Base-by-base conservation (phyloP, 1,140 invertebrate genomes). In the Delia radicum region DNA sequence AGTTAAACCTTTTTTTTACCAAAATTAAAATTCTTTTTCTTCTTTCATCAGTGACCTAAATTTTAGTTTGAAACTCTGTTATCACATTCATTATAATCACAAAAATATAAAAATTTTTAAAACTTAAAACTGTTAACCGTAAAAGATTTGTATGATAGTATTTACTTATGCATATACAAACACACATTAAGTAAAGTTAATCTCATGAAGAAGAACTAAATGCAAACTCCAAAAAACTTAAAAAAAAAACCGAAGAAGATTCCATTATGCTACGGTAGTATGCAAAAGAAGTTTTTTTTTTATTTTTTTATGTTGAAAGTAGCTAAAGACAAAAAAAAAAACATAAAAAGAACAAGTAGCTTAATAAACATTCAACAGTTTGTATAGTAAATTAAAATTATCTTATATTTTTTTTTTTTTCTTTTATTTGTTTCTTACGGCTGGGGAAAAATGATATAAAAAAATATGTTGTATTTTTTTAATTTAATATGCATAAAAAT, bases 311-410 rank as follows among this genome's bases (percentile, higher is more conserved):
- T 55, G 46, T 55, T 18, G 24, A 55, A 55, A 21, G 48, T 55
- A 55, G 18, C 48, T 55, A 55, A 55, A 55, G 48, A 55, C n/a
- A 55, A 55, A 18, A 55, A 21, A 6, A 55, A 55, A 18, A 55
- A 55, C 48, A n/a, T 4, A 55, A 37, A 55, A 55, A 55, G 48
- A 55, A 55, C 48, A 55, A 55, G 48, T 55, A 55, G 48, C 48
- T 24, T 21, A 7, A 55, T 55, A 55, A 55, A 55, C 48, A 55
- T 55, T 55, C 48, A 55, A 55, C 48, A 55, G 48, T 55, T 55
- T 55, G 48, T 55, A 55, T 55, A 55, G 48, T 55, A 55, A 55
- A 55, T 55, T 55, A 55, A 55, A 55, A 55, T 55, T 55, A 55
- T 55, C 48, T 55, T n/a, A n/a, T n/a, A n/a, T n/a, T n/a, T 55